Conservation (phyloP, 2,113 vertebrate species). For the Trochalopteron elliotii region DNA sequence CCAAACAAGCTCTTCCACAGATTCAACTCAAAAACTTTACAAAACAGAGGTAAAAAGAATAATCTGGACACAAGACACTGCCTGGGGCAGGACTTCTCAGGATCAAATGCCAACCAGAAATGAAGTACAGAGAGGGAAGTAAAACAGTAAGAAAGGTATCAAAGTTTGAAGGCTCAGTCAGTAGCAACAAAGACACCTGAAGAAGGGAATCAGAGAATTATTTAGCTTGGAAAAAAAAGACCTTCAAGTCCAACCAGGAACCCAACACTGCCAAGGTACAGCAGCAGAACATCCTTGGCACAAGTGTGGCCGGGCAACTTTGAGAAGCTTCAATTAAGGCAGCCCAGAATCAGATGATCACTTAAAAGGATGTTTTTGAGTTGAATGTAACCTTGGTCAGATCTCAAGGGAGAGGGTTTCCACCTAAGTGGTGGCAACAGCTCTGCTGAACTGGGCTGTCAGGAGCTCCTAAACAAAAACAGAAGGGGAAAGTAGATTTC, state of each 20-base stretch:
- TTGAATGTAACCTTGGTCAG: neutral
- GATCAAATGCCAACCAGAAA: neutral
- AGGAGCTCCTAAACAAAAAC: neutral
- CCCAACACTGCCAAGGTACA: neutral
- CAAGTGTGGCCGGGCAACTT: neutral
- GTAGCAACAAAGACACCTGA: neutral
- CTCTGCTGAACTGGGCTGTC: neutral
- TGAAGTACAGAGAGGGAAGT: fast-evolving
- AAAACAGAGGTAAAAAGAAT: neutral
- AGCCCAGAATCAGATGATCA: neutral
- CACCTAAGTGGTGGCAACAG: neutral
- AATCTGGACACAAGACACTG: neutral
- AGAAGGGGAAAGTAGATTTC: neutral
- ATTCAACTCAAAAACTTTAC: neutral
- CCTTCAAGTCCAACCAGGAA: neutral
- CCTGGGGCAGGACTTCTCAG: neutral
- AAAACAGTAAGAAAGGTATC: neutral
- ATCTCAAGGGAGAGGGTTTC: neutral
- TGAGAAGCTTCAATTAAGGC: neutral
- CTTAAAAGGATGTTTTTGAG: neutral
- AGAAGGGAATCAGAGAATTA: neutral
- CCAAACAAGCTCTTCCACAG: neutral
- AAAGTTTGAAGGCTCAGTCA: neutral
- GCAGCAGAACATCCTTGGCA: neutral
- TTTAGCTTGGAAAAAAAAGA: neutral